Conservation (phyloP, 2,888 invertebrate species). For the Erebia epiphron region DNA sequence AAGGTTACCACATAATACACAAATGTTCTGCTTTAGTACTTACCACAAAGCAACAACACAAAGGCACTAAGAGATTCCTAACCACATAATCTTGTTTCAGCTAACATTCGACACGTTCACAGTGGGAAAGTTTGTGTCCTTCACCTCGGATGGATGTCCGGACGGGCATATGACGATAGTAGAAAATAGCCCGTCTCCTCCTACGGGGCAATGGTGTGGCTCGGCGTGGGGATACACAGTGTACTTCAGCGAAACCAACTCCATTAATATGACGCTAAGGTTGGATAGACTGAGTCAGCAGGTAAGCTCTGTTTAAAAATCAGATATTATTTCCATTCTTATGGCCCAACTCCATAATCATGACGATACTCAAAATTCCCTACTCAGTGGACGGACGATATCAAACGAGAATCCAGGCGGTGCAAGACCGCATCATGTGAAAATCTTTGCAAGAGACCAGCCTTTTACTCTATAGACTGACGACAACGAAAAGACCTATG, state of each 20-base stretch:
- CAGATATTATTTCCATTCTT: neutral
- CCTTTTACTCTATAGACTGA: too few relatives aligned
- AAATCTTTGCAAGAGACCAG: too few relatives aligned
- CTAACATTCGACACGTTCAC: constrained; percentile 93
- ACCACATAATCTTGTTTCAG: constrained; percentile 76
- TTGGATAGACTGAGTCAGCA: constrained; percentile 88
- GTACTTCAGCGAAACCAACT: constrained; percentile 91
- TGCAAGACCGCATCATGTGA: too few relatives aligned
- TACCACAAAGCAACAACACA: constrained; percentile 4
- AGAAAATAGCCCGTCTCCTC: constrained; percentile 87
- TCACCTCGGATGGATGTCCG: constrained; percentile 90
- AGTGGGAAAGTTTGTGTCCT: constrained; percentile 90
- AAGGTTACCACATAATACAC: neutral
- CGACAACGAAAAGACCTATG: too few relatives aligned
- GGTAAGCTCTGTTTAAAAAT: constrained; percentile 63
- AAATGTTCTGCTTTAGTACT: neutral
- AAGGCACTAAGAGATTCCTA: constrained; percentile 22
- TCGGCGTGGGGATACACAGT: constrained; percentile 93
- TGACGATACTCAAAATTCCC: too few relatives aligned
- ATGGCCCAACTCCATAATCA: neutral
- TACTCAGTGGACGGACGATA: too few relatives aligned
- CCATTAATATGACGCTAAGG: constrained; percentile 89
- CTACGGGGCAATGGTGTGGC: constrained; percentile 92
- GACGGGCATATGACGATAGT: constrained; percentile 92
- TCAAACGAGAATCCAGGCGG: too few relatives aligned